Evolutionary conservation across 1,140 invertebrate genomes (phyloP).

Genomic region (Pseudomyrmex sp.): DNA sequence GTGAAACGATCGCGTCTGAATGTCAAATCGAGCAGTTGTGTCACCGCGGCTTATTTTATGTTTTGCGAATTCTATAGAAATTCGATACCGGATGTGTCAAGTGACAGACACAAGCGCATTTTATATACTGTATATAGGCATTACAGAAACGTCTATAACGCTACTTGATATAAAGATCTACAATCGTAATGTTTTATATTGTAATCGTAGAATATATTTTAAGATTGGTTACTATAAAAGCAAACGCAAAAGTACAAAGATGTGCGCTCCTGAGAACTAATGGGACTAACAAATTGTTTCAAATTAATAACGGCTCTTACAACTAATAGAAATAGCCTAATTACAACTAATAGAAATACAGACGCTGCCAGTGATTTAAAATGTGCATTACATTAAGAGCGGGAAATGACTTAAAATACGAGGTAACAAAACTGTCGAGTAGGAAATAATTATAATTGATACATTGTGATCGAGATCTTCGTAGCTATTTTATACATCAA

Average conservation of each 20-base stretch:
- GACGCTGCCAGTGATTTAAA: neutral
- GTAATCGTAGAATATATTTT: neutral
- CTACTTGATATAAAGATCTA: neutral
- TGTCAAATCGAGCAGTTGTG: neutral
- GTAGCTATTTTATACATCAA: neutral
- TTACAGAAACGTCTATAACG: slow-evolving; percentile 18
- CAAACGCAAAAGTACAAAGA: slow-evolving; percentile 8
- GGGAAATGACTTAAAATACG: neutral
- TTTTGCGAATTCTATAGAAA: slow-evolving; percentile 27
- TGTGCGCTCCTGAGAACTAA: neutral
- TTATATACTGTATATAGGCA: neutral
- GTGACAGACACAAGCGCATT: neutral
- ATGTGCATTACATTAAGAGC: neutral
- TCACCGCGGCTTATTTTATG: neutral
- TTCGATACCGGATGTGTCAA: neutral
- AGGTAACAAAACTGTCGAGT: neutral
- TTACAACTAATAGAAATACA: slow-evolving; percentile 23
- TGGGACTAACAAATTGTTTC: slow-evolving; percentile 26
- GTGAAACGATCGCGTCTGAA: neutral
- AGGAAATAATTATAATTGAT: slow-evolving; percentile 30
- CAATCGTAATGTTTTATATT: neutral
- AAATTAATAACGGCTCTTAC: neutral
- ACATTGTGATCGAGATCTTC: slow-evolving; percentile 12
- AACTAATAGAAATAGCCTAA: slow-evolving; percentile 12
- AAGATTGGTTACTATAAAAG: neutral